phyloP scores from a whole-genome alignment of 2,888 invertebrate genomes.

The Tenthredo distinguenda region DNA sequence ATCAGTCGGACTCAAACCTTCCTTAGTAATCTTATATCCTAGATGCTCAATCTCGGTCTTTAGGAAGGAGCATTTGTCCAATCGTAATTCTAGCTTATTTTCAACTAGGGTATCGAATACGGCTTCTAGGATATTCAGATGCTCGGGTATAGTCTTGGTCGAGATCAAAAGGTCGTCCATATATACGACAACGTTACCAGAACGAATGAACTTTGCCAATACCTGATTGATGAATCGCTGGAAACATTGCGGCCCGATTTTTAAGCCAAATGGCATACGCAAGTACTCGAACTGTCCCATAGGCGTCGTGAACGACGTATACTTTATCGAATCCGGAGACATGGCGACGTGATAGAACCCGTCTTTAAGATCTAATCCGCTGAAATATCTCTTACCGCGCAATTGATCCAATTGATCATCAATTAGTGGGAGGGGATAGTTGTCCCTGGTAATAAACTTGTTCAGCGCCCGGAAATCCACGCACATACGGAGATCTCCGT shows the following conservation, averaged over 20 bases:
- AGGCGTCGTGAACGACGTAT: conserved; percentile 55
- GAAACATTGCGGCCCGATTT: conserved; percentile 62
- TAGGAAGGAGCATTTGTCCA: too few relatives aligned
- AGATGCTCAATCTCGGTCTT: too few relatives aligned
- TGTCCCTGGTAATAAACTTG: conserved; percentile 53
- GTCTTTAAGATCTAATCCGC: conserved; percentile 55
- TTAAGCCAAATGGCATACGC: conserved; percentile 58
- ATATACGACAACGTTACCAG: conserved; percentile 43
- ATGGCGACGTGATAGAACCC: conserved; percentile 55
- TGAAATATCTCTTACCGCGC: conserved; percentile 57
- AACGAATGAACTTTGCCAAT: not conserved
- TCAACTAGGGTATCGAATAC: too few relatives aligned
- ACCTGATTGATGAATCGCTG: not conserved
- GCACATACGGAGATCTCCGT: conserved; percentile 58
- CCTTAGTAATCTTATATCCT: too few relatives aligned
- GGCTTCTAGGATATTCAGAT: too few relatives aligned
- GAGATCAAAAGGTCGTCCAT: conserved; percentile 57
- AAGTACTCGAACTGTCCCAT: conserved; percentile 42
- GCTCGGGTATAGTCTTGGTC: too few relatives aligned
- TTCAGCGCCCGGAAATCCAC: conserved; percentile 57
- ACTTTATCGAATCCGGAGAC: conserved; percentile 53
- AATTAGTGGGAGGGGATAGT: conserved; percentile 58
- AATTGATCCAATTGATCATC: conserved; percentile 58
- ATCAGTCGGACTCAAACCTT: too few relatives aligned
- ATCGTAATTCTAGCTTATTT: too few relatives aligned